phyloP scores from a whole-genome alignment of 1,140 invertebrate genomes.

The Bombus polaris region DNA sequence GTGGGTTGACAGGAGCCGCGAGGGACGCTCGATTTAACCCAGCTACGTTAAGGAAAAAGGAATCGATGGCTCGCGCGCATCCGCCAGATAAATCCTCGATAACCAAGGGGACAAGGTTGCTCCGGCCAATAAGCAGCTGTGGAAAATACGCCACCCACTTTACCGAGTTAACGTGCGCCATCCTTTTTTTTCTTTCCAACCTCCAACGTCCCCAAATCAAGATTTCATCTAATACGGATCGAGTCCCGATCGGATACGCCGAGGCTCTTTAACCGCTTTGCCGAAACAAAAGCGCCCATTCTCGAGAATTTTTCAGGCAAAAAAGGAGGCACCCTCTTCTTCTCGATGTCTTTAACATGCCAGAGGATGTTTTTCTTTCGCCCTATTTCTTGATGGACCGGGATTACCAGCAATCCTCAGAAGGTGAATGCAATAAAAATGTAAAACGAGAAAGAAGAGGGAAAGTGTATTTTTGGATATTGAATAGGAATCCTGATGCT shows the following conservation, averaged over 20 bases:
- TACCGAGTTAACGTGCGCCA: conserved; percentile 57
- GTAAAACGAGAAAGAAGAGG: background rate
- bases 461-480: background rate
- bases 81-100: conserved; percentile 72
- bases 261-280: too few relatives aligned
- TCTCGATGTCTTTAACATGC: background rate
- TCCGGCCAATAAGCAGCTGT: conserved; percentile 61
- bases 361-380: background rate
- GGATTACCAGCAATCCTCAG: background rate
- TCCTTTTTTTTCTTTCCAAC: too few relatives aligned
- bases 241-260: conserved; percentile 9
- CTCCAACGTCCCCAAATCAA: conserved; percentile 27
- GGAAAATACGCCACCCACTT: conserved; percentile 59
- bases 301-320: conserved; percentile 2
- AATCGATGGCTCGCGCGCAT: conserved; percentile 72
- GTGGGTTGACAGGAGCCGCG: conserved; percentile 64
- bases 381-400: background rate
- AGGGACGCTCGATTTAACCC: conserved; percentile 74
- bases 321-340: background rate
- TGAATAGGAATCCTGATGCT: background rate
- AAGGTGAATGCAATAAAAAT: background rate
- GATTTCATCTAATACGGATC: conserved; percentile 32
- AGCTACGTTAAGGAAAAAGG: conserved; percentile 60
- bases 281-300: background rate
- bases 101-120: conserved; percentile 60